These are phyloP conservation scores for Balaeniceps rex DNA, from an alignment of 2,113 vertebrate genomes.

Conservation along the genomic window DNA sequence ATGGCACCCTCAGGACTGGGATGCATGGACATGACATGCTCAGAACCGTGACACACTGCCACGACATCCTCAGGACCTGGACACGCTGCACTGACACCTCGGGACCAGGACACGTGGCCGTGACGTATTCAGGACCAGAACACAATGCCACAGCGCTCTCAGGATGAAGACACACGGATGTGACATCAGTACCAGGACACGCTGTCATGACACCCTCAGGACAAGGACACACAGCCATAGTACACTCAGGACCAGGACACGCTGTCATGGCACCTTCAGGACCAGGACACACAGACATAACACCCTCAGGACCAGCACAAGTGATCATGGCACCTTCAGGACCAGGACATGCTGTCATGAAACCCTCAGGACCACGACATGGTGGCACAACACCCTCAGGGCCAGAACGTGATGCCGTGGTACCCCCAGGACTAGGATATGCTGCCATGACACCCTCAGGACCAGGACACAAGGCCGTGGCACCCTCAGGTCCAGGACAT, in stretches of 20 bases:
- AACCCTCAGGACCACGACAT: too few species aligned
- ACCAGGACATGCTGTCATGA: too few species aligned
- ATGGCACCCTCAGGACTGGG: not conserved
- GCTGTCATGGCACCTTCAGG: too few species aligned
- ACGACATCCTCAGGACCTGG: too few species aligned
- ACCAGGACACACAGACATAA: too few species aligned
- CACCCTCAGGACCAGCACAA: too few species aligned
- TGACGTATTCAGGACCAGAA: not conserved
- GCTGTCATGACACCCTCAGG: too few species aligned
- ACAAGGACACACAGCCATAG: not conserved
- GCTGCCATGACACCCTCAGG: not conserved
- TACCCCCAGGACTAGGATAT: not conserved
- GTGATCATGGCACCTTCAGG: fast-evolving
- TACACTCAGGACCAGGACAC: not conserved
- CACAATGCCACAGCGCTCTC: not conserved
- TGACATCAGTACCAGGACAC: not conserved
- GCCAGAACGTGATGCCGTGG: not conserved
- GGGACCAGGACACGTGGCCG: not conserved
- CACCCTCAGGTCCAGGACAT: too few species aligned
- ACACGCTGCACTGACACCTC: too few species aligned
- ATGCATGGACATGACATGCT: not conserved
- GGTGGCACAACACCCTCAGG: not conserved
- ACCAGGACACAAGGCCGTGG: not conserved
- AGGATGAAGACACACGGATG: not conserved
- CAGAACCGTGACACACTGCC: not conserved